Conservation (phyloP, 2,797 vertebrate species). For the Gallinago stenura region DNA sequence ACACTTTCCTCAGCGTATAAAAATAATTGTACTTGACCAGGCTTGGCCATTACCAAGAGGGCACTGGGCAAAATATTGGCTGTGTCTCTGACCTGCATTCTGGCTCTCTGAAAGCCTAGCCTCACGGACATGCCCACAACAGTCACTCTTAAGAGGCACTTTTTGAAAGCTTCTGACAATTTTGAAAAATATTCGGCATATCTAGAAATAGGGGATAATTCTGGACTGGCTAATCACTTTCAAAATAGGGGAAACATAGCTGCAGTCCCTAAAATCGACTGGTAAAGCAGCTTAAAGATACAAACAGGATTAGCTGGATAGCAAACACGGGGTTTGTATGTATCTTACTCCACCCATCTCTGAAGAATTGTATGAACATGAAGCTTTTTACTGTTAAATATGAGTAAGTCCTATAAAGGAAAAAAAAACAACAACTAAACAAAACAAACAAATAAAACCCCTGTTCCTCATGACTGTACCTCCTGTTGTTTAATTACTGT, state of each 20-base stretch:
- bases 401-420: background rate
- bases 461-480: background rate
- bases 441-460: background rate
- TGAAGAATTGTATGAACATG: background rate
- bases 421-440: background rate
- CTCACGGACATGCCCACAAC: background rate
- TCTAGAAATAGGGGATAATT: background rate
- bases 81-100: background rate
- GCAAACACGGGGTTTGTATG: background rate
- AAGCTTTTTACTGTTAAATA: conserved; percentile 14
- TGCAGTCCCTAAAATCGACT: background rate
- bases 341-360: background rate
- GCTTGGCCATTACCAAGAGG: conserved; percentile 1
- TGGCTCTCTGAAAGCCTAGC: background rate
- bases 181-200: background rate
- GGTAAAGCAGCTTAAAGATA: background rate
- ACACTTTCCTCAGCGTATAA: background rate
- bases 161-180: background rate
- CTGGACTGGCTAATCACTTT: background rate
- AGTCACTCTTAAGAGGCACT: background rate
- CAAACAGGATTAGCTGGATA: background rate
- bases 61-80: background rate
- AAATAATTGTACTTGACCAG: conserved; percentile 52
- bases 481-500: background rate
- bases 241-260: background rate